Percentiles rank a stretch among this genome's conserved stretches.
phyloP scores from a whole-genome alignment of 2,888 invertebrate species.

The Apeira syringaria region DNA sequence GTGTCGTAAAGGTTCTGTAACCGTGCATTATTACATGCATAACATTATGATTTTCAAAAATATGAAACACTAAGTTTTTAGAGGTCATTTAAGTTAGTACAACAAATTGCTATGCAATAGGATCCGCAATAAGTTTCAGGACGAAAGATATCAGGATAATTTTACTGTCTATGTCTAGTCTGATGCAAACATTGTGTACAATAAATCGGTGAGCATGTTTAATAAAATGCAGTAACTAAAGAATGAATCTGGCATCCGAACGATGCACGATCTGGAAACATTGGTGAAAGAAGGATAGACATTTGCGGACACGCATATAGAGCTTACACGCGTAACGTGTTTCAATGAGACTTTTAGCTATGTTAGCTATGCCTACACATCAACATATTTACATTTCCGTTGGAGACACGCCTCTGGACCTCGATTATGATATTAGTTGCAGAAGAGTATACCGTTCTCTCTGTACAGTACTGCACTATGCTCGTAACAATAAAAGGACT shows the following conservation, averaged over 20 bases:
- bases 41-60: neutral
- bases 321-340: neutral
- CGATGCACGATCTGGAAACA: constrained; percentile 55
- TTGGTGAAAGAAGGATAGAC: constrained; percentile 51
- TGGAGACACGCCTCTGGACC: too few relatives aligned
- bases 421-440: too few relatives aligned
- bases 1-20: too few relatives aligned
- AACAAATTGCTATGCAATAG: neutral
- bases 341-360: neutral
- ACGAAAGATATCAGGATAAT: neutral
- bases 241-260: constrained; percentile 57
- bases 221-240: constrained; percentile 47
- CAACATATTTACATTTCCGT: too few relatives aligned
- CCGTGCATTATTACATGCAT: neutral
- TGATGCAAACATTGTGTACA: constrained; percentile 7
- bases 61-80: neutral
- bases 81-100: neutral
- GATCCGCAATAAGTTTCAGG: constrained; percentile 2
- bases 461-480: too few relatives aligned
- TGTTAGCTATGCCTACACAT: neutral
- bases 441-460: too few relatives aligned
- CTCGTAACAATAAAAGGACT: too few relatives aligned
- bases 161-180: neutral
- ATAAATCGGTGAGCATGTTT: constrained; percentile 22
- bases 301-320: constrained; percentile 3